Conservation (phyloP, 2,113 vertebrate species). For the Diphyllodes magnificus region DNA sequence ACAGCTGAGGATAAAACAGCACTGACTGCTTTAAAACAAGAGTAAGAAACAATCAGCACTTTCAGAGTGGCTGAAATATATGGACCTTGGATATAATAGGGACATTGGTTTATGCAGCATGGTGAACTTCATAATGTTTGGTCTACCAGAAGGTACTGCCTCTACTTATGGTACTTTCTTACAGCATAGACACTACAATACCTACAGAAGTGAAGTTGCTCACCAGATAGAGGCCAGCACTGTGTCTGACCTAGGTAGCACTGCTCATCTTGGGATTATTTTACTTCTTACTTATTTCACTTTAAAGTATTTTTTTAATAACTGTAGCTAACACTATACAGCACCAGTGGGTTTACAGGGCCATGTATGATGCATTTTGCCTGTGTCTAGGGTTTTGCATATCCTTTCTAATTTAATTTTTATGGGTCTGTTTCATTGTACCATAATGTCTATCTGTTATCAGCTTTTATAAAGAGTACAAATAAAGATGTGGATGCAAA, state of each 20-base stretch:
- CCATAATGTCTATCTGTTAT: neutral
- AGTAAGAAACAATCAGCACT: neutral
- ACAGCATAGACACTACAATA: neutral
- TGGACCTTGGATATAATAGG: neutral
- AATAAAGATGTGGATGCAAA: neutral
- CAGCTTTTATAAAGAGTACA: neutral
- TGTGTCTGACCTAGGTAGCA: neutral
- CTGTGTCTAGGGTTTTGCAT: neutral
- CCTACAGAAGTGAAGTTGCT: neutral
- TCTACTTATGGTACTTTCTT: neutral
- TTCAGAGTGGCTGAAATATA: neutral
- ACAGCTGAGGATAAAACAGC: neutral
- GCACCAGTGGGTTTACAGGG: neutral
- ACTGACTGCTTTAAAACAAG: neutral
- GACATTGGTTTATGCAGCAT: neutral
- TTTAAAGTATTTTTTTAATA: neutral
- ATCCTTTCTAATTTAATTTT: conserved; percentile 1
- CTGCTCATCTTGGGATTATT: neutral
- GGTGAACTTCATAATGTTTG: neutral
- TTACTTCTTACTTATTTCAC: neutral
- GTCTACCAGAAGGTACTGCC: neutral
- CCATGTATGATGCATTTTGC: neutral
- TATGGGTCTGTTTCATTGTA: neutral
- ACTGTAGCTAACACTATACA: neutral
- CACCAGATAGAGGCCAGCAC: neutral